A percentile compares a stretch with the other conserved stretches of the same genome.
Evolutionary conservation across 2,888 invertebrate genomes (phyloP).

Genomic region (Altica lythri): DNA sequence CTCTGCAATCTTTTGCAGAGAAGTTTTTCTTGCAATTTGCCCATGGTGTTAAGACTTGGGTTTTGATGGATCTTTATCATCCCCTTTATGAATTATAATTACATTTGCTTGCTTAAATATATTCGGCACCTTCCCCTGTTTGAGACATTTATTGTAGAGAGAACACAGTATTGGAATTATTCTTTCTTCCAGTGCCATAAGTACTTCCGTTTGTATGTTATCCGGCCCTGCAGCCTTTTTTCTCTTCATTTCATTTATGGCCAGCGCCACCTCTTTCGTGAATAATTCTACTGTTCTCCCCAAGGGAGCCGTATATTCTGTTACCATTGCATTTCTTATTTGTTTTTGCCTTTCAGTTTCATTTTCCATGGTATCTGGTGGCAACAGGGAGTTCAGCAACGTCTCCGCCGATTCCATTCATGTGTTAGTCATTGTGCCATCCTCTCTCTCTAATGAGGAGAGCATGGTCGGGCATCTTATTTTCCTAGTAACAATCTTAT

Average conservation of each 20-base stretch:
- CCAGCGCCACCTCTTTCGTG: background rate
- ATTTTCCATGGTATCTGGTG: background rate
- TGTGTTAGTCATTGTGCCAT: conserved; percentile 5
- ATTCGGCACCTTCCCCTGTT: no score
- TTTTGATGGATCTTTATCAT: no score
- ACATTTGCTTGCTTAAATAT: conserved; percentile 8
- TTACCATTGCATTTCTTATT: background rate
- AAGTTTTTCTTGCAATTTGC: no score
- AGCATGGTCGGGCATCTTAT: conserved; percentile 9
- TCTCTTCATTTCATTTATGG: background rate
- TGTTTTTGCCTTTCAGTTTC: conserved; percentile 3
- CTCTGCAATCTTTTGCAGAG: no score
- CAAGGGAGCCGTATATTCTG: background rate
- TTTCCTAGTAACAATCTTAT: conserved; percentile 1
- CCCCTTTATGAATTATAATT: conserved; percentile 2
- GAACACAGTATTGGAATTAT: no score
- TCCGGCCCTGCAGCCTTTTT: conserved; percentile 17
- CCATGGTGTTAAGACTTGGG: no score
- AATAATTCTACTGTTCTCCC: background rate
- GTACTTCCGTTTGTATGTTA: conserved; percentile 1
- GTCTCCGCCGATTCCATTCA: conserved; percentile 10
- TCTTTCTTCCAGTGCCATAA: background rate
- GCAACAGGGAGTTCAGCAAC: background rate
- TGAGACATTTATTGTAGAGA: no score
- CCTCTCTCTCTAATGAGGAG: conserved; percentile 1